Percentiles rank a stretch among this genome's conserved stretches.
Conservation (phyloP, 2,797 vertebrate species). For the Agapornis canus region DNA sequence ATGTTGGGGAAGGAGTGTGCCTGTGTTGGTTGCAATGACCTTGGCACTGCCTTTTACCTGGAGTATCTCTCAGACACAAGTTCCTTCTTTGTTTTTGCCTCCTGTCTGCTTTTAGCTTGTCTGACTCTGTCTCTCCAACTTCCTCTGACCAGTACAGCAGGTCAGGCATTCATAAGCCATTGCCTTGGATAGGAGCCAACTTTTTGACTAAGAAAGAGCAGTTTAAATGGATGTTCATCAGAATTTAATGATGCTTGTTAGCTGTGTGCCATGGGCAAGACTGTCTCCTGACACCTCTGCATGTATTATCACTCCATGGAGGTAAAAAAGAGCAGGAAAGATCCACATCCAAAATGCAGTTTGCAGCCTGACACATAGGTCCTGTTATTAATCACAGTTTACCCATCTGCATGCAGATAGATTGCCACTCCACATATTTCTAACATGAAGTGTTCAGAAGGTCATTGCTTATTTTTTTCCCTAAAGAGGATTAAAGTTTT, state of each 20-base stretch:
- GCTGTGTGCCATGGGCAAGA: background rate
- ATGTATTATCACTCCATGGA: background rate
- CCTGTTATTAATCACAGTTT: background rate
- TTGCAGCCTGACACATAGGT: background rate
- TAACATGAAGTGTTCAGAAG: background rate
- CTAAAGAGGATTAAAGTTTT: background rate
- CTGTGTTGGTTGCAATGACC: accelerated
- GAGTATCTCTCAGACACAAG: background rate
- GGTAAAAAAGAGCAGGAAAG: background rate
- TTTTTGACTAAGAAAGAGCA: conserved; percentile 13
- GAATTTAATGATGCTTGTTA: conserved; percentile 57
- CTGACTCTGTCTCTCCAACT: background rate
- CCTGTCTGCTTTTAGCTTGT: accelerated
- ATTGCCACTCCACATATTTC: background rate
- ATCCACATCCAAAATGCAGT: background rate
- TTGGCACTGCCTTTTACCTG: background rate
- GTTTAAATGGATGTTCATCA: conserved; percentile 48
- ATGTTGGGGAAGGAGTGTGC: accelerated
- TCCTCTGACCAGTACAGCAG: accelerated
- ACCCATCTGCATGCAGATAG: background rate
- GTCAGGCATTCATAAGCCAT: accelerated
- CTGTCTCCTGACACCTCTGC: background rate
- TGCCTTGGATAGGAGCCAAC: background rate
- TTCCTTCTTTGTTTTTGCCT: background rate
- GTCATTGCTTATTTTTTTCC: background rate